Evolutionary conservation across 2,888 invertebrate genomes (phyloP).

Genomic region (Brachyopa scutellaris): DNA sequence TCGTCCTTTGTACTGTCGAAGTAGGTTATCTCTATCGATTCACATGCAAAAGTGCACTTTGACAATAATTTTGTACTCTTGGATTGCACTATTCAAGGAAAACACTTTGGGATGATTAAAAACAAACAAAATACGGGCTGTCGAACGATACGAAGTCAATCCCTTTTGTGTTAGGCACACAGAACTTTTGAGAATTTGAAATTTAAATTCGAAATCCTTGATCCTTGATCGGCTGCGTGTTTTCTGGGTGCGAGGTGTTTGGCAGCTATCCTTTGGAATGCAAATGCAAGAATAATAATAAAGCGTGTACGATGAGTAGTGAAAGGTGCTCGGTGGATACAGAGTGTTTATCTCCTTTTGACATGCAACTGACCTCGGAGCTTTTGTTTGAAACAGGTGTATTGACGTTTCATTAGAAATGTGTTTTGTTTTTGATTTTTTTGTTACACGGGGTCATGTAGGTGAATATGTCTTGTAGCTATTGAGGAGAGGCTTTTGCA

Average conservation of each 20-base stretch:
- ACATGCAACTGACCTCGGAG: slow-evolving; percentile 26
- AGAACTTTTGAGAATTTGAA: background rate
- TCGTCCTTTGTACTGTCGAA: background rate
- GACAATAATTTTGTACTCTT: slow-evolving; percentile 10
- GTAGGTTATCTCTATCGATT: slow-evolving; percentile 43
- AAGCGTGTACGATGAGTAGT: background rate
- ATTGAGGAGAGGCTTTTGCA: too few species aligned
- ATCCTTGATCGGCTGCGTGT: slow-evolving; percentile 41
- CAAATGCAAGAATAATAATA: slow-evolving; percentile 52
- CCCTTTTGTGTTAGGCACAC: slow-evolving; percentile 1
- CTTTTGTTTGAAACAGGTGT: background rate
- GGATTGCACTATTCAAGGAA: slow-evolving; percentile 32
- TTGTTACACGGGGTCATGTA: background rate
- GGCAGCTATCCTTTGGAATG: slow-evolving; percentile 44
- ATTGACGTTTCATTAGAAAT: slow-evolving; percentile 24
- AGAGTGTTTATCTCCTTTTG: background rate
- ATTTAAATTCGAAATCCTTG: too few species aligned
- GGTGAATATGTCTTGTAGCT: too few species aligned
- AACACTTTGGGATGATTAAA: slow-evolving; percentile 61
- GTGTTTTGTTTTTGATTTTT: background rate
- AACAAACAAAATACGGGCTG: slow-evolving; percentile 56
- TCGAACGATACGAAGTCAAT: slow-evolving; percentile 50
- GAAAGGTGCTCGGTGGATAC: background rate
- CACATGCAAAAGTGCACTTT: slow-evolving; percentile 20
- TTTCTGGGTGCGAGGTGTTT: background rate